Evolutionary conservation across 2,113 vertebrate genomes (phyloP).

Genomic region (Neodon shergylaensis): DNA sequence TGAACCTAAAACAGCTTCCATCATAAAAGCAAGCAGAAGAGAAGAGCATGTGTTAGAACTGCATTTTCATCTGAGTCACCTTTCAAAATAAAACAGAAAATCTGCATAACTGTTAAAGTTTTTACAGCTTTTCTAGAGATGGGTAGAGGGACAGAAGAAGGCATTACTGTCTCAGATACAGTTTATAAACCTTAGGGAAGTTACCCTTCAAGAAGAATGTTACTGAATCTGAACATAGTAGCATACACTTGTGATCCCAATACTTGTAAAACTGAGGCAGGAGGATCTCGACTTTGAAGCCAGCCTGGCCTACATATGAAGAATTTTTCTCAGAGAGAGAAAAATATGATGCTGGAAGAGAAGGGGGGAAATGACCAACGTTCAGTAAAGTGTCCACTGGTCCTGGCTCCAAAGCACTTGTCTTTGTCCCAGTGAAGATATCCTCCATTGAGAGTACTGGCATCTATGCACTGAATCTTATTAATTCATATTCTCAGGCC

Average conservation of each 20-base stretch:
- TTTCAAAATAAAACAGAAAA: not conserved
- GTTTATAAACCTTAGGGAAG: not conserved
- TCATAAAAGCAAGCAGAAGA: slow-evolving; percentile 41
- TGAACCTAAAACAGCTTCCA: not conserved
- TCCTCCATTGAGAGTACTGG: not conserved
- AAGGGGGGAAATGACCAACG: not conserved
- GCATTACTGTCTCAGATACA: not conserved
- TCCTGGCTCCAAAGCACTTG: not conserved
- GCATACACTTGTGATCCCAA: not conserved
- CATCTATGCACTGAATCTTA: not conserved
- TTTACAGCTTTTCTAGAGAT: not conserved
- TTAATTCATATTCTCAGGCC: not conserved
- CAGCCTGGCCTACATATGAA: not conserved
- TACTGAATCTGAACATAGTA: not conserved
- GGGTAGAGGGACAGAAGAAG: not conserved
- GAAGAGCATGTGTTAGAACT: not conserved
- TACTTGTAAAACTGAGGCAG: not conserved
- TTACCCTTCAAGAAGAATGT: not conserved
- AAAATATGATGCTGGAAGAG: not conserved
- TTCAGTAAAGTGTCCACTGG: not conserved
- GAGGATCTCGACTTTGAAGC: not conserved
- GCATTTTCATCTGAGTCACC: not conserved
- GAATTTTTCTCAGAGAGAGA: too few relatives aligned
- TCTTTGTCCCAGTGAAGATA: not conserved
- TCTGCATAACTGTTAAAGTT: not conserved